Evolutionary conservation across 2,797 vertebrate genomes (phyloP).

Genomic region (Neostethus bicornis): DNA sequence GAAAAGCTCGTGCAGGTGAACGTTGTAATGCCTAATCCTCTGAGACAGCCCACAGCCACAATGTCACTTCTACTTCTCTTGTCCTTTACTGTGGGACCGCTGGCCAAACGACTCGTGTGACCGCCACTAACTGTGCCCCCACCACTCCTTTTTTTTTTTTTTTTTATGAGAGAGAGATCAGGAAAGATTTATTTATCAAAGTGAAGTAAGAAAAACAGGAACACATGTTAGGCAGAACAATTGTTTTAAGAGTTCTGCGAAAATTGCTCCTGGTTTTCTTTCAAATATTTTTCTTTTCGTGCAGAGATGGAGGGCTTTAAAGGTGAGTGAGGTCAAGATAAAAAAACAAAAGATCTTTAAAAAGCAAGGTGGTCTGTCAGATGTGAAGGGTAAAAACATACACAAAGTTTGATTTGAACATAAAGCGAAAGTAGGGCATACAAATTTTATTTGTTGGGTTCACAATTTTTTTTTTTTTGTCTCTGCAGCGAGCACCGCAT

Average conservation of each 20-base stretch:
- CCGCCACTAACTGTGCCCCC: slow-evolving; percentile 73
- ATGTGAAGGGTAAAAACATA: slow-evolving; percentile 57
- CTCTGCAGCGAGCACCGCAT: slow-evolving; percentile 65
- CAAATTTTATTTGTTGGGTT: slow-evolving; percentile 34
- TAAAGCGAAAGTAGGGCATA: slow-evolving; percentile 27
- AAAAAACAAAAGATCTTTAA: slow-evolving; percentile 46
- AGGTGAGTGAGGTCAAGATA: slow-evolving; percentile 43
- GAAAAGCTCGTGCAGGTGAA: slow-evolving; percentile 82
- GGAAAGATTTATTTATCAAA: slow-evolving; percentile 68
- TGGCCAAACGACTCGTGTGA: slow-evolving; percentile 76
- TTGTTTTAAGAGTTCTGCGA: slow-evolving; percentile 63
- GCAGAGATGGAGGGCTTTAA: slow-evolving; percentile 46
- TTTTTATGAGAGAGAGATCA: slow-evolving; percentile 32
- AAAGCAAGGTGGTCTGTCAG: slow-evolving; percentile 33
- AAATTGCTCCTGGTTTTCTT: slow-evolving; percentile 55
- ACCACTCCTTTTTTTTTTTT: slow-evolving; percentile 45
- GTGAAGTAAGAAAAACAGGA: slow-evolving; percentile 37
- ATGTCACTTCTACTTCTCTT: slow-evolving; percentile 83
- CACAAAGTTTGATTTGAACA: slow-evolving; percentile 35
- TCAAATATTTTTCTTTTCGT: slow-evolving; percentile 51
- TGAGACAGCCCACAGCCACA: slow-evolving; percentile 83
- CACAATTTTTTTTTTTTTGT: slow-evolving; percentile 30
- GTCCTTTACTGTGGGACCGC: slow-evolving; percentile 73
- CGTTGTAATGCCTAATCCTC: slow-evolving; percentile 84
- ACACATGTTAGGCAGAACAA: slow-evolving; percentile 46